Conservation (phyloP, 2,888 invertebrate species). For the Malachius bipustulatus region DNA sequence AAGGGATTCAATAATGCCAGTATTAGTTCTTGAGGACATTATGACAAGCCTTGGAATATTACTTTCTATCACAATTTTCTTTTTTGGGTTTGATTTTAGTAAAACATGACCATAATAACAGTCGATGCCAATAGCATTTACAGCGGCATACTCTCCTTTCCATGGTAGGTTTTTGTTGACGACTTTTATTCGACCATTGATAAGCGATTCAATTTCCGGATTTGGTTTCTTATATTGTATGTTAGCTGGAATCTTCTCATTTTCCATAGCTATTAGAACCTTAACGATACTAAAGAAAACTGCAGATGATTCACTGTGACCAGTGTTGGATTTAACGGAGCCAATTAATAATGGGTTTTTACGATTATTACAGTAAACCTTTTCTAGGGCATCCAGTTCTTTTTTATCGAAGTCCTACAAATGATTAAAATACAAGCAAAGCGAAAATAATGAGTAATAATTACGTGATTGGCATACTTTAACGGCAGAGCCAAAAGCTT, state of each 20-base stretch:
- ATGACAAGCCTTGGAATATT: constrained; percentile 55
- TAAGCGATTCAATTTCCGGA: constrained; percentile 73
- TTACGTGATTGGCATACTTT: constrained; percentile 38
- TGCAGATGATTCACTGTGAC: constrained; percentile 88
- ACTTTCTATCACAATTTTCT: constrained; percentile 44
- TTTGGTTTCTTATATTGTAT: constrained; percentile 80
- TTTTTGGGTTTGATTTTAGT: constrained; percentile 64
- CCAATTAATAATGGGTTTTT: constrained; percentile 74
- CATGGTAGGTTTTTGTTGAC: constrained; percentile 71
- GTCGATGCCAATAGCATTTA: constrained; percentile 97
- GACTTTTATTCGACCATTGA: constrained; percentile 67
- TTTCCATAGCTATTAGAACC: constrained; percentile 84
- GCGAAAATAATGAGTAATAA: constrained; percentile 2
- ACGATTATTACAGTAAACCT: constrained; percentile 75
- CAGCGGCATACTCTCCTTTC: constrained; percentile 76
- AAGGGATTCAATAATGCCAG: constrained; percentile 56
- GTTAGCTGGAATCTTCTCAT: constrained; percentile 77
- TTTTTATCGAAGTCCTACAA: constrained; percentile 40
- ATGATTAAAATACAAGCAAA: constrained; percentile 5
- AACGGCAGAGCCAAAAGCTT: constrained; percentile 33
- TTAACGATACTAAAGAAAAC: constrained; percentile 84
- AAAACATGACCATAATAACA: constrained; percentile 88
- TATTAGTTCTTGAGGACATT: constrained; percentile 77
- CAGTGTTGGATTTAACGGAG: constrained; percentile 95
- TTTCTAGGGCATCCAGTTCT: constrained; percentile 85